Evolutionary conservation across 1,140 invertebrate genomes (phyloP).

Genomic region (Araneus ventricosus): DNA sequence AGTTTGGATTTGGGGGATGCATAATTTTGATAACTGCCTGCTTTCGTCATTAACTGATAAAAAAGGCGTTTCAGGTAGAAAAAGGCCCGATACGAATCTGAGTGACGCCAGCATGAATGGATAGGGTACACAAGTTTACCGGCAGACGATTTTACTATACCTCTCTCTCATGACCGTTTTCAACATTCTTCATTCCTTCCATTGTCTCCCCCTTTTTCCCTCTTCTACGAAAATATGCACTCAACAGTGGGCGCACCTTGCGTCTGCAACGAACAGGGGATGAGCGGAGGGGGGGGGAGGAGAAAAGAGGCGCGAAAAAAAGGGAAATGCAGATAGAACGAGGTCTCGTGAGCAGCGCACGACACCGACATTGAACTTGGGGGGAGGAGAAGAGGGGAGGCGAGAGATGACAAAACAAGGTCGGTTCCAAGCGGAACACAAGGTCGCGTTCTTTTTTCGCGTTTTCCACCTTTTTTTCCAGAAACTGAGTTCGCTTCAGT

Average conservation of each 20-base stretch:
- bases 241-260: not conserved
- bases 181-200: too few species aligned
- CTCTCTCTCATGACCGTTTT: too few species aligned
- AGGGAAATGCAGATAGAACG: not conserved
- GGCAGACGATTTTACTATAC: too few species aligned
- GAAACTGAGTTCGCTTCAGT: not conserved
- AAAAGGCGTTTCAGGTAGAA: too few species aligned
- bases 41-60: too few species aligned
- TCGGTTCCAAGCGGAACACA: constrained; percentile 3
- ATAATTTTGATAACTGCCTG: too few species aligned
- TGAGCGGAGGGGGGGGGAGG: not conserved
- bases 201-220: too few species aligned
- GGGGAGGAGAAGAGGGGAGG: not conserved
- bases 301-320: not conserved
- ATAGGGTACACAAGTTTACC: too few species aligned
- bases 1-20: too few species aligned
- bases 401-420: constrained; percentile 24
- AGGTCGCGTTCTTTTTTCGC: not conserved
- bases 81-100: too few species aligned
- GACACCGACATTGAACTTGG: constrained; percentile 31
- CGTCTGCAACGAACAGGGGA: not conserved
- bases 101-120: too few species aligned
- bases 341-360: not conserved
- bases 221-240: not conserved
- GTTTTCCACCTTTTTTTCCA: constrained; percentile 9